Base-by-base conservation (phyloP, 2,113 vertebrate genomes). In the Sisor rabdophorus region DNA sequence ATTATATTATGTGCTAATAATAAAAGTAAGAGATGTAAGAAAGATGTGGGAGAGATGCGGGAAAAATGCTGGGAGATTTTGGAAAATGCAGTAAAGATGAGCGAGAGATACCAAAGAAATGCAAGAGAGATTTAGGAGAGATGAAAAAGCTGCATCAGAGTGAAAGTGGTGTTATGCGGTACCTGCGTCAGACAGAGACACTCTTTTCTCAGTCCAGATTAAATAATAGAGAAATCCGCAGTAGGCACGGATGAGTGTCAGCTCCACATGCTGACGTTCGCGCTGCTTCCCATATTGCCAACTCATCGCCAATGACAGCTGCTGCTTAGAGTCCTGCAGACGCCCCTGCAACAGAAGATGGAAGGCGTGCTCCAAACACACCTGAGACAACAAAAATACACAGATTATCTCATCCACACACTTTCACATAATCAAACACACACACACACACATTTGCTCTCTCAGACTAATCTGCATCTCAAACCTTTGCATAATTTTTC, bases 351-450 rank as follows among this genome's bases (percentile, higher is more conserved):
- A 89, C 77, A 99, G 64, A n/a, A 96, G 90, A 75, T 94, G 92
- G 73, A 96, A 92, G 0, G 85, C 76, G 1, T 99, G 95, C 64
- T 99, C 95, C 83, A 98, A 83, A 79, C 89, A 93, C 64, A 98
- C 87, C 96, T 98, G 80, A 64, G 55, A 75, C 79, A 61, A 20
- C 30, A 24, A 47, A 26, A 24, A 55, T 3, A 16, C 11, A 44
- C 32, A 36, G 32, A 36, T 36, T 36, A 36, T 36, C 3, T 36
- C 32, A 36, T 7, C 3, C 32, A 36, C 32, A 36, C 32, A 36
- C 32, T 12, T 19, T 11, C 26, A 55, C 13, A 11, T 22, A 28
- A 6, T 15, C 1, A 54, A 12, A 54, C 8, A 54, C 4, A 16
- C 11, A 44, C 13, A 65, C 16, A 53, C 8, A 26, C n/a, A 7